Conservation (phyloP, 2,113 vertebrate genomes). For the Bubo bubo region DNA sequence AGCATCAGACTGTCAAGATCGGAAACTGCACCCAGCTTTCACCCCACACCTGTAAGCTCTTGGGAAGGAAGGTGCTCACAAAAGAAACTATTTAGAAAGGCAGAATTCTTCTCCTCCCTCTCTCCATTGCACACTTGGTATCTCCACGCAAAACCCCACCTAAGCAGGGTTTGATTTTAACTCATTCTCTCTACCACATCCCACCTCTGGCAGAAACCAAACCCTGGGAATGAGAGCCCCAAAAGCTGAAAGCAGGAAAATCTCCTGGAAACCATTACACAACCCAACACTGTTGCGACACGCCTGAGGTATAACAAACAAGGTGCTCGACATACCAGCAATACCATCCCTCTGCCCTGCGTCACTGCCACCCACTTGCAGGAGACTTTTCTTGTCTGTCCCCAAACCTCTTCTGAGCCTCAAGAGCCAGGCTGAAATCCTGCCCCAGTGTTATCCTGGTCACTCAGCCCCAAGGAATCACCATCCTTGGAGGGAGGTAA, state of each 20-base stretch:
- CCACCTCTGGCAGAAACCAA: conserved; percentile 6
- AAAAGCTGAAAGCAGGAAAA: conserved; percentile 11
- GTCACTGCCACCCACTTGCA: conserved; percentile 38
- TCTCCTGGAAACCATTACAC: conserved; percentile 45
- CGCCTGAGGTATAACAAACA: not conserved
- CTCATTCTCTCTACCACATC: not conserved
- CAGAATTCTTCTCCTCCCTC: not conserved
- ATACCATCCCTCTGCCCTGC: conserved; percentile 11
- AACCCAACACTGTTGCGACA: conserved; percentile 41
- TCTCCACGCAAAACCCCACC: not conserved
- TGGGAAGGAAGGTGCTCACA: not conserved
- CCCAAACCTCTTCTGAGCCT: not conserved
- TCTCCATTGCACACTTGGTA: not conserved
- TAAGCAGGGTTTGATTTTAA: not conserved
- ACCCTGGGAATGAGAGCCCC: not conserved
- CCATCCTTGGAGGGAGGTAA: not conserved
- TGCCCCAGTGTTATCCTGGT: not conserved
- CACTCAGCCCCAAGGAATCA: not conserved
- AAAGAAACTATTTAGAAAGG: not conserved
- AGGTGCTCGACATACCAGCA: conserved; percentile 47
- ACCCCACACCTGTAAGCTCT: not conserved
- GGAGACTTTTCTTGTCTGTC: conserved; percentile 6
- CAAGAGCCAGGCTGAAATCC: not conserved
- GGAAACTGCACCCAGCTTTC: not conserved
- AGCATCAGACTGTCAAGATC: not conserved